phyloP scores from a whole-genome alignment of 2,888 invertebrate genomes.

The Tupiocoris notatus region DNA sequence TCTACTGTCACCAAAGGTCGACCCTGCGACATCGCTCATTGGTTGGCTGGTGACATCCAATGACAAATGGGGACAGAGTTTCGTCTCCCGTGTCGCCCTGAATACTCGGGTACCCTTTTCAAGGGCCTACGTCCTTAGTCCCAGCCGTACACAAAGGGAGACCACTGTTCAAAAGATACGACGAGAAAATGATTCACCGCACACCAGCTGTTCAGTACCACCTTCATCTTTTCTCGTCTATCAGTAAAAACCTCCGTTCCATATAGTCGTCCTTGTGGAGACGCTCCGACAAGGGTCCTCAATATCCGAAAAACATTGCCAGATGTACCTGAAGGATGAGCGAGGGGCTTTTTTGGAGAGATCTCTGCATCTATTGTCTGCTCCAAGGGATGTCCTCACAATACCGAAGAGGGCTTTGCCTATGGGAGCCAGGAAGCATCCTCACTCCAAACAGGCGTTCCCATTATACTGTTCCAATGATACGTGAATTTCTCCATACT shows the following conservation, averaged over 20 bases:
- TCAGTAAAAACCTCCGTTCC: slow-evolving; percentile 4
- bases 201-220: not conserved
- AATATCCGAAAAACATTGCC: slow-evolving; percentile 18
- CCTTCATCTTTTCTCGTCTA: not conserved
- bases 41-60: slow-evolving; percentile 29
- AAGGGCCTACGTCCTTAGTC: not conserved
- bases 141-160: not conserved
- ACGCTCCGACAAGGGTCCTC: not conserved
- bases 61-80: slow-evolving; percentile 1
- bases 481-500: slow-evolving; percentile 15
- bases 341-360: not conserved
- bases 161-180: not conserved
- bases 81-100: not conserved
- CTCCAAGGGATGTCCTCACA: slow-evolving; percentile 4
- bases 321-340: slow-evolving; percentile 23
- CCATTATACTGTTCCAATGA: slow-evolving; percentile 30
- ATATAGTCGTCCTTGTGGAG: not conserved
- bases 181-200: not conserved
- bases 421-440: slow-evolving; percentile 30
- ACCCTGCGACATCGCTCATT: slow-evolving; percentile 12
- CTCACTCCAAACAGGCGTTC: not conserved
- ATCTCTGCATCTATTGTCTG: not conserved
- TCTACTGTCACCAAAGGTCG: not conserved
- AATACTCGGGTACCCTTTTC: not conserved
- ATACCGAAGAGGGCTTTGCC: slow-evolving; percentile 2